Evolutionary conservation across 1,140 invertebrate genomes (phyloP), one percentile per base, ranked within the genome.

Genomic region (Thaumatotibia leucotreta): DNA sequence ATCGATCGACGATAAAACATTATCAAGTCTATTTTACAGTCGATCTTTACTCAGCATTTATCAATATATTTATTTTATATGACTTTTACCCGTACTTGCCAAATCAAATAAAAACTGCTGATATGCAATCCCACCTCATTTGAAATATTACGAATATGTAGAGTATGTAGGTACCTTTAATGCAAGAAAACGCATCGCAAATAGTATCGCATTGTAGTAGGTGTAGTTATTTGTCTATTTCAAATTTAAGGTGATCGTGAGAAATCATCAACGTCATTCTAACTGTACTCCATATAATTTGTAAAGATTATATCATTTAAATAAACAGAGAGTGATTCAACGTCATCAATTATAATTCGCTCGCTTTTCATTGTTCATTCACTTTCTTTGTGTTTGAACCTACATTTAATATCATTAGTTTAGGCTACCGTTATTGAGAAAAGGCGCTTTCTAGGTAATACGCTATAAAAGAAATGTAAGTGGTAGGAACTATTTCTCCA

Each of bases 251-350:
- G 4, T 24, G 14, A 58, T 58, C 52, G 52, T 58, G 52, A 20
- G 52, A 58, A 58, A 58, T 58, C 11, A 58, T 58, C 23, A 54
- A 23, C 24, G 50, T 54, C 52, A 58, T 58, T 27, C 22, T 58
- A 1, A 24, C 10, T 14, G n/a, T 20, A 27, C 8, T 14, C 11
- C 23, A n/a, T 14, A 58, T 58, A 23, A 58, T 31, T 3, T 58
- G 52, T 58, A 31, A 58, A 10, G 23, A 58, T 58, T 58, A 27
- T 58, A 58, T 58, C 52, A 58, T 58, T 58, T 27, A 27, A 58
- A 58, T 58, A 31, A 29, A 58, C 52, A 27, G 23, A 29, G 52
- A 31, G 24, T 29, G 29, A 29, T 29, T 22, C 52, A 4, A 23
- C 2, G 52, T 58, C 52, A 58, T 58, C 24, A 58, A 29, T 58